Base-by-base conservation (phyloP, 2,113 vertebrate species). In the Gorsachius goisagi region DNA sequence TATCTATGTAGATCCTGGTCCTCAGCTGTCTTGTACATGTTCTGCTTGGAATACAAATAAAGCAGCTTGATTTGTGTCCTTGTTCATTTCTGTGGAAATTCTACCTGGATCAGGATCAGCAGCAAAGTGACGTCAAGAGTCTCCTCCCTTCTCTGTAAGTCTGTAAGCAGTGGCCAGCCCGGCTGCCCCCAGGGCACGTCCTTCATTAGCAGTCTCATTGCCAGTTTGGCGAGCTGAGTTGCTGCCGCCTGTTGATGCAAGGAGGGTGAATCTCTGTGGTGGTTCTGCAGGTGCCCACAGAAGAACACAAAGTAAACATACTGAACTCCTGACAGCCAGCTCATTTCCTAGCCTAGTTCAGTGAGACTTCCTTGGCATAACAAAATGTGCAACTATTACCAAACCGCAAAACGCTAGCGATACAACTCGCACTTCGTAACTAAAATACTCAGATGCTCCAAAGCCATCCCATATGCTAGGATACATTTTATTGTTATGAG, bases 161-260 rank as follows among this genome's bases (percentile, higher is more conserved):
- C 32, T 8, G 32, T 12, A 5, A 18, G 67, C 5, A 1, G 10
- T 21, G 85, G 3, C 22, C 18, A 16, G n/a, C 53, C 45, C 9
- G 5, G 33, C 39, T 24, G 9, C 73, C 76, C 13, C n/a, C 75
- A 21, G 28, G 6, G 8, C 50, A 3, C 5, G 2, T 66, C 45
- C 59, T 16, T 15, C 32, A 2, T 22, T 15, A 4, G 52, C 45
- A 4, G 24, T 1, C 45, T 5, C 27, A 9, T 2, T 4, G 18
- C 30, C 3, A 0, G 11, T 6, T 11, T 21, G 12, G 17, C n/a
- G 17, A 5, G 27, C 26, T 1, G 0, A 15, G 47, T 49, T 26
- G 30, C 47, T 55, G 28, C 59, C 10, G 39, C n/a, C 59, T 9
- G 35, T 10, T 12, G 39, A 17, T 10, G 41, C 3, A 2, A 23